Base-by-base conservation (phyloP, 2,797 vertebrate genomes). In the Anabas testudineus region DNA sequence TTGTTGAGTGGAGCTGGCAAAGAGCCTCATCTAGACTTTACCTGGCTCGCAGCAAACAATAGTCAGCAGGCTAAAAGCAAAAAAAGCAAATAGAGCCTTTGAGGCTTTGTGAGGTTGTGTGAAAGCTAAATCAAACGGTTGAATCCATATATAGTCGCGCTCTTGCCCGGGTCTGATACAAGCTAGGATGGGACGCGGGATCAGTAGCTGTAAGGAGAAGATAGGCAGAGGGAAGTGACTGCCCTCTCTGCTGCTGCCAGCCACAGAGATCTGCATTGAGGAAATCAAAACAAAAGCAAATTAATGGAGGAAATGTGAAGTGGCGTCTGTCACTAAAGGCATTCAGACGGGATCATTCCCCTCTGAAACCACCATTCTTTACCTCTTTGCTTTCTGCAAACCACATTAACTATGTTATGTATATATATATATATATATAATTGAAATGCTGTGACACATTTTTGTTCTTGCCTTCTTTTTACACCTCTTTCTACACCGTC, bases 1-100 rank as follows among this genome's bases (percentile, higher is more conserved):
- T 76, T 73, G 73, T 60, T 42, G 61, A 58, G 62, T n/a, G 70
- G 67, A 75, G 28, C 43, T 87, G 84, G 81, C 76, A 62, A 62
- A 66, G 42, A 70, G 71, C 55, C 58, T 76, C 60, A 39, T 48
- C 28, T 10, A 66, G 62, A 59, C 54, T 76, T 67, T 55, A 70
- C 75, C 74, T 71, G 63, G 69, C 67, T 41, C 64, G 18, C 26
- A 24, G 76, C 45, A 67, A 71, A 75, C 51, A 74, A 49, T 36
- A 62, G 64, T 67, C 30, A 60, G 14, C 10, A 0, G 28, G 46
- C 56, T 51, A 16, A 37, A 60, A 42, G n/a, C n/a, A 9, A 41
- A 41, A 37, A 34, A 18, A 64, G 66, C 7, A 2, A 22, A 52
- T 26, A 57, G 47, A 45, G 13, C 21, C 53, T 78, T 65, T 71